Conservation (phyloP, 2,113 vertebrate genomes). For the Takifugu flavidus region DNA sequence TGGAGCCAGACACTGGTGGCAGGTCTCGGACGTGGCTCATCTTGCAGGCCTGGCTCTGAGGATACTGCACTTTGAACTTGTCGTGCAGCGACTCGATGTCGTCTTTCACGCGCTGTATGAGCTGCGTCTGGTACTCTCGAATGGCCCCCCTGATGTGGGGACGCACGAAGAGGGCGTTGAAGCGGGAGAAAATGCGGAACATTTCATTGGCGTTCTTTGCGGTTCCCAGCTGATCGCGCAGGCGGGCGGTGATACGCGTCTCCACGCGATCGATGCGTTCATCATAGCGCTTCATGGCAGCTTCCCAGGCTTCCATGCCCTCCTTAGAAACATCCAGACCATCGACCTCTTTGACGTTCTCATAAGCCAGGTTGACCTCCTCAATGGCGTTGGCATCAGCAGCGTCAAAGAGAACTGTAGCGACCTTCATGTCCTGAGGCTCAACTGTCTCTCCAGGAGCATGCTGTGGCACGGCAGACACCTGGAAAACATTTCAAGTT, state of each 20-base stretch:
- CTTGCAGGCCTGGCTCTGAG: slow-evolving; percentile 96
- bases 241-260: slow-evolving; percentile 94
- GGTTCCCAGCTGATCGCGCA: slow-evolving; percentile 94
- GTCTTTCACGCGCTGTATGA: slow-evolving; percentile 97
- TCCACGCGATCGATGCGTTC: slow-evolving; percentile 97
- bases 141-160: slow-evolving; percentile 97
- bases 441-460: slow-evolving; percentile 90
- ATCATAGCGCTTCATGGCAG: slow-evolving; percentile 95
- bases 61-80: slow-evolving; percentile 99
- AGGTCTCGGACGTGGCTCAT: slow-evolving; percentile 98
- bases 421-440: slow-evolving; percentile 93
- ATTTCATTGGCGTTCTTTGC: slow-evolving; percentile 99
- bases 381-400: slow-evolving; percentile 97
- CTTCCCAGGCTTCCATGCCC: slow-evolving; percentile 97
- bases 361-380: slow-evolving; percentile 97
- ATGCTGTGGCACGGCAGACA: slow-evolving; percentile 92
- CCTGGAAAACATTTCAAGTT: slow-evolving; percentile 61
- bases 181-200: slow-evolving; percentile 98
- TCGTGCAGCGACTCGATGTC: slow-evolving; percentile 97
- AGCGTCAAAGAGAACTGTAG: slow-evolving; percentile 94
- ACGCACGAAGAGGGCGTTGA: slow-evolving; percentile 96
- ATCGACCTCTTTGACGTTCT: slow-evolving; percentile 98
- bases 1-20: slow-evolving; percentile 94
- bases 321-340: slow-evolving; percentile 97
- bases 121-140: slow-evolving; percentile 94